Evolutionary conservation across 1,140 invertebrate species (phyloP).

Genomic region (Leptinotarsa undecemlineata): DNA sequence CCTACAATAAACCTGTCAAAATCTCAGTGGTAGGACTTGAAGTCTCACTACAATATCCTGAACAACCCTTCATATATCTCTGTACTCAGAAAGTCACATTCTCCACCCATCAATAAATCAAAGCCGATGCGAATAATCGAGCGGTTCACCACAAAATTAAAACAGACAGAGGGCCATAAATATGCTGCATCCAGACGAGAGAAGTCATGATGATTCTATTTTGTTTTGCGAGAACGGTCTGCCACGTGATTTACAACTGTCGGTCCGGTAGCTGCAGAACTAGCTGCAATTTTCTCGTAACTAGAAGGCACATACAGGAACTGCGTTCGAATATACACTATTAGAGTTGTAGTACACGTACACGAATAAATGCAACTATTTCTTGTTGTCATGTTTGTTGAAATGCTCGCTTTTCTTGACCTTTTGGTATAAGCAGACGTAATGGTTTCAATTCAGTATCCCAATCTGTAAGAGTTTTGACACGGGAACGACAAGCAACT

Average conservation of each 20-base stretch:
- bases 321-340: conserved; percentile 1
- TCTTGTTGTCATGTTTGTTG: too few relatives aligned
- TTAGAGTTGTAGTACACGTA: too few relatives aligned
- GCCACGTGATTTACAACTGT: conserved; percentile 24
- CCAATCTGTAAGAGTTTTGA: too few relatives aligned
- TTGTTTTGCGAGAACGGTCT: conserved; percentile 9
- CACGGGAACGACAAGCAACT: too few relatives aligned
- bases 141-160: conserved; percentile 24
- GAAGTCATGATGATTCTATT: conserved; percentile 29
- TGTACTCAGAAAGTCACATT: conserved; percentile 3
- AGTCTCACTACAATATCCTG: too few relatives aligned
- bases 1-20: too few relatives aligned
- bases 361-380: too few relatives aligned
- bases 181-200: conserved; percentile 13
- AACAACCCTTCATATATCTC: too few relatives aligned
- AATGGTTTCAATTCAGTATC: too few relatives aligned
- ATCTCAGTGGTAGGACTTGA: too few relatives aligned
- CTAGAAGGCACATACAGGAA: conserved; percentile 10
- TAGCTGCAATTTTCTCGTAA: conserved; percentile 27
- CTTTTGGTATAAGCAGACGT: too few relatives aligned
- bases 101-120: conserved; percentile 23
- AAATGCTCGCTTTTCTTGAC: too few relatives aligned
- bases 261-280: conserved; percentile 21
- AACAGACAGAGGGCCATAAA: conserved; percentile 23
- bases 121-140: conserved; percentile 5